These are phyloP conservation scores for Plectropomus leopardus DNA, from an alignment of 2,113 vertebrate genomes.

Conservation along the genomic window DNA sequence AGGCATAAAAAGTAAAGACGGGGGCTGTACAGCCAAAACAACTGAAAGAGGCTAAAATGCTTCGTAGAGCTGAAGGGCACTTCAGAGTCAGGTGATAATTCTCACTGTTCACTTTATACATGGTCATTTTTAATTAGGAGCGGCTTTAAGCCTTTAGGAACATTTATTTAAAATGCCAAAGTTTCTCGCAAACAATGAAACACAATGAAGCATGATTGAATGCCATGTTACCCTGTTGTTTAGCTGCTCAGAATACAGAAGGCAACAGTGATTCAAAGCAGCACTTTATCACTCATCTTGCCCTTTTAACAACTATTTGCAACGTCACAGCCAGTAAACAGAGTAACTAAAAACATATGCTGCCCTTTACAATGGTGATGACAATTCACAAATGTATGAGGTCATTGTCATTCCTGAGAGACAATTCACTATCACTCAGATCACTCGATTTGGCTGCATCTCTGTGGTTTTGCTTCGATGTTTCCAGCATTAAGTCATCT, in stretches of 20 bases:
- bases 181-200: slow-evolving; percentile 3
- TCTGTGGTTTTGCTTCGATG: slow-evolving; percentile 1
- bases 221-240: slow-evolving; percentile 2
- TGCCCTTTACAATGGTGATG: slow-evolving; percentile 35
- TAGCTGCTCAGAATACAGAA: not conserved
- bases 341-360: slow-evolving; percentile 27
- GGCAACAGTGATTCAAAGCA: slow-evolving; percentile 4
- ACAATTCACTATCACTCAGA: slow-evolving; percentile 34
- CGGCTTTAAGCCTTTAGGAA: not conserved
- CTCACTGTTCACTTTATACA: not conserved
- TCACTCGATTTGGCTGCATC: slow-evolving; percentile 27
- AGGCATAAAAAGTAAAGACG: no score
- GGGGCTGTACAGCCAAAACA: not conserved
- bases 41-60: not conserved
- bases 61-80: not conserved
- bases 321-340: slow-evolving; percentile 30
- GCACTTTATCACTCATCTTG: slow-evolving; percentile 33
- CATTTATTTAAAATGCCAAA: not conserved
- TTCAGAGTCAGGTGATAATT: not conserved
- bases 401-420: slow-evolving; percentile 33
- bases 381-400: slow-evolving; percentile 59
- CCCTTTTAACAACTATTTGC: slow-evolving; percentile 29
- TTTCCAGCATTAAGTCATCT: slow-evolving; percentile 28
- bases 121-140: not conserved
- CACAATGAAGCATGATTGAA: not conserved